A percentile compares a stretch with the other conserved stretches of the same genome.
Conservation (phyloP, 1,140 invertebrate species). For the Drosophila parabipectinata region DNA sequence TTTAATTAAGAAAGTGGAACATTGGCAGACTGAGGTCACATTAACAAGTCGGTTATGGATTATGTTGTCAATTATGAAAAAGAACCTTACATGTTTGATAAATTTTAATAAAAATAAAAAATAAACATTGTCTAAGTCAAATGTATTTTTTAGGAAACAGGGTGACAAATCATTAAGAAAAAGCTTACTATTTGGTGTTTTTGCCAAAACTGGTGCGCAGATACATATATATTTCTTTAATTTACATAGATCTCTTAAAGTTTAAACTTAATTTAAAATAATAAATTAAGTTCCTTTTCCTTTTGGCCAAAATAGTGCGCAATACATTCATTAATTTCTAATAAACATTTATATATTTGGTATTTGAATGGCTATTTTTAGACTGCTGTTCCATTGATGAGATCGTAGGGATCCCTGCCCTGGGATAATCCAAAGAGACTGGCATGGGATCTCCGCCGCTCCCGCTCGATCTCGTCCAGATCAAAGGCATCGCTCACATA, state of each 20-base stretch:
- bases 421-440: slow-evolving; percentile 62
- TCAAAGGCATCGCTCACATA: slow-evolving; percentile 69
- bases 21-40: too few species aligned
- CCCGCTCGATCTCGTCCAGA: slow-evolving; percentile 78
- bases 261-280: neutral
- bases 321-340: neutral
- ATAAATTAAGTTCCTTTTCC: neutral
- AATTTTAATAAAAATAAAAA: too few species aligned
- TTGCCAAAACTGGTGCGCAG: neutral
- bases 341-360: neutral
- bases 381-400: slow-evolving; percentile 80
- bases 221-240: neutral
- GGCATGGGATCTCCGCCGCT: slow-evolving; percentile 80
- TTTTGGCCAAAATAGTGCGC: neutral
- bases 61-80: too few species aligned
- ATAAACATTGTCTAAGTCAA: too few species aligned
- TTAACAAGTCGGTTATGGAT: too few species aligned
- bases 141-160: too few species aligned
- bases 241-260: neutral
- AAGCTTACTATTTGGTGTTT: neutral
- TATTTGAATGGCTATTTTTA: neutral
- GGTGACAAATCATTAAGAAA: neutral
- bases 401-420: slow-evolving; percentile 64
- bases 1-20: too few species aligned
- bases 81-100: too few species aligned